These are phyloP conservation scores for Barbus barbus DNA, from an alignment of 2,113 vertebrate genomes.

Conservation along the genomic window DNA sequence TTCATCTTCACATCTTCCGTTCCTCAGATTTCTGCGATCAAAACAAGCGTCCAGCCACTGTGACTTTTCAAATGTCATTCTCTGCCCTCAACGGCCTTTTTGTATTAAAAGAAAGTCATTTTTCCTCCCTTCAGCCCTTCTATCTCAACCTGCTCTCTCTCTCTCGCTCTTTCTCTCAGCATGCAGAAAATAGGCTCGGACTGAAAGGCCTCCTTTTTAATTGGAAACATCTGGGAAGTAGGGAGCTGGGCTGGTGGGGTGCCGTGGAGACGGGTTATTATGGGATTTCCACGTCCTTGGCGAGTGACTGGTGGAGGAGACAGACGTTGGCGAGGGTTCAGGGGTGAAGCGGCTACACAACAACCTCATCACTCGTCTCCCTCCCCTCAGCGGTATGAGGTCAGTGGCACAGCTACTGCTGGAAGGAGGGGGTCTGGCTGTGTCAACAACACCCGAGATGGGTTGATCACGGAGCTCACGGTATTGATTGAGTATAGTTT, in stretches of 20 bases:
- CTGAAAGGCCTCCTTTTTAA: conserved; percentile 60
- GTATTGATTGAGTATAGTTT: conserved; percentile 35
- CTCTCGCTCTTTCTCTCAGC: conserved; percentile 40
- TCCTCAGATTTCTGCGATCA: conserved; percentile 13
- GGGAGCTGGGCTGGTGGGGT: conserved; percentile 47
- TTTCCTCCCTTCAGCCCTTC: neutral
- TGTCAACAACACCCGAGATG: conserved; percentile 19
- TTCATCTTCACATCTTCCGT: conserved; percentile 13
- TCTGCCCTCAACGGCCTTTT: conserved; percentile 7
- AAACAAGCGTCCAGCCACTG: conserved; percentile 18
- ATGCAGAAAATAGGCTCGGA: conserved; percentile 41
- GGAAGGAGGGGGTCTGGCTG: conserved; percentile 27
- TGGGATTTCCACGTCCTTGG: conserved; percentile 47
- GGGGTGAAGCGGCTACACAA: conserved; percentile 46
- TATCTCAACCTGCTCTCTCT: conserved; percentile 12
- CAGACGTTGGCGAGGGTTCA: conserved; percentile 43
- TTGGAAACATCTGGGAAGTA: conserved; percentile 64
- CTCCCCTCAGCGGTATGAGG: conserved; percentile 26
- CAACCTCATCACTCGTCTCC: conserved; percentile 43
- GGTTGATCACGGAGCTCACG: neutral
- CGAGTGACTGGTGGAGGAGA: conserved; percentile 19
- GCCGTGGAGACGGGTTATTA: conserved; percentile 43
- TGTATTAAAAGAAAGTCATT: conserved; percentile 32
- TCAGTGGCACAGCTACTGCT: conserved; percentile 43
- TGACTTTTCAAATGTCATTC: conserved; percentile 38